Conservation (phyloP, 1,140 invertebrate species). For the Camponotus pennsylvanicus region DNA sequence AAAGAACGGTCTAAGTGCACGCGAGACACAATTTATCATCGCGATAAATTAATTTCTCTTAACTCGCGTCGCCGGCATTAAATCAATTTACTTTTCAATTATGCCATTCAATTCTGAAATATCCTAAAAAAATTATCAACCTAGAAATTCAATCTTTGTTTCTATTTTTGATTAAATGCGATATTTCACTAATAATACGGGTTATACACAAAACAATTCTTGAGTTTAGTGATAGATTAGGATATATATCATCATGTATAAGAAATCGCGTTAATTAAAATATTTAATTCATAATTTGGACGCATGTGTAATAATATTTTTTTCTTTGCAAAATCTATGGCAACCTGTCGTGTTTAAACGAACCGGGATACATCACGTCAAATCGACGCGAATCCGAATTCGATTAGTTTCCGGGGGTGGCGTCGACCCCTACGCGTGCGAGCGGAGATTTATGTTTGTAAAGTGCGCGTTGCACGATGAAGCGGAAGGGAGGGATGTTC, state of each 20-base stretch:
- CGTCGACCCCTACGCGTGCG: slow-evolving; percentile 56
- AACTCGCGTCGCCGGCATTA: slow-evolving; percentile 38
- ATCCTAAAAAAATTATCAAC: neutral
- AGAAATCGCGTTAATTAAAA: neutral
- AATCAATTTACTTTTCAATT: slow-evolving; percentile 20
- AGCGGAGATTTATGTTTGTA: slow-evolving; percentile 83
- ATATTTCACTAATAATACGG: neutral
- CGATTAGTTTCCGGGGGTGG: slow-evolving; percentile 80
- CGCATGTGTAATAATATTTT: neutral
- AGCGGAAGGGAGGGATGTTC: slow-evolving; percentile 45
- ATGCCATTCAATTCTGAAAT: neutral
- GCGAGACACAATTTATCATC: slow-evolving; percentile 68
- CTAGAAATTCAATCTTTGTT: neutral
- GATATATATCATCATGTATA: neutral
- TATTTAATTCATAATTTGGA: neutral
- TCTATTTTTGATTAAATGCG: neutral
- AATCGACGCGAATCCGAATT: slow-evolving; percentile 76
- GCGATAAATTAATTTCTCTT: slow-evolving; percentile 51
- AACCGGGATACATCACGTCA: slow-evolving; percentile 21
- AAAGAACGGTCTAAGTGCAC: slow-evolving; percentile 71
- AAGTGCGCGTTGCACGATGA: slow-evolving; percentile 59
- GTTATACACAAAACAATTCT: neutral
- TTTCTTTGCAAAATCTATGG: slow-evolving; percentile 10
- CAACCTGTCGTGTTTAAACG: slow-evolving; percentile 38
- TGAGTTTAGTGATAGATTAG: neutral